Evolutionary conservation across 2,113 vertebrate species (phyloP), one percentile per base, ranked within the genome.

Genomic region (Peromyscus maniculatus): DNA sequence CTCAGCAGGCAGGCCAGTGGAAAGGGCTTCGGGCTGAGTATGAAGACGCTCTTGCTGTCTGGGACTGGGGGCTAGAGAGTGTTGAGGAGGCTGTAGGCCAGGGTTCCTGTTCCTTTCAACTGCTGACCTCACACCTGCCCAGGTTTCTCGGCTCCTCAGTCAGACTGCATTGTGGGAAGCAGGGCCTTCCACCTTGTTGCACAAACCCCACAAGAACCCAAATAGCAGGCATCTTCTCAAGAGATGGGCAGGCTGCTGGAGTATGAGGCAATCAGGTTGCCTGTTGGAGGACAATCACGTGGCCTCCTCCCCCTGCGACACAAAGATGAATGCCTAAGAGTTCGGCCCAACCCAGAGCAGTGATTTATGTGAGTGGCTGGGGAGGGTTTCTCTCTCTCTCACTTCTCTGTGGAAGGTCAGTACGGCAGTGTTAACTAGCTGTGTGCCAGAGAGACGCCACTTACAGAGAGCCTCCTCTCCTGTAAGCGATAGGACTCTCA

Each of bases 121-220:
- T 7, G 1, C n/a, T 55, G 55, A 11, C 33, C 26, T 75, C 0
- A 33, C 3, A 64, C 28, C 62, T 2, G 67, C 7, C 1, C 11
- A 1, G 9, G 33, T 11, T 22, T 46, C 66, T 52, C 28, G 22
- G 11, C 87, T 24, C 26, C 46, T 0, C 24, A 89, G 80, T 17
- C 43, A 10, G 87, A 26, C 3, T 22, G n/a, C 8, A 0, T 11
- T 12, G 0, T 13, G 71, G 0, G 0, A 91, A 69, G 36, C 0
- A 36, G 16, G n/a, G 19, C 62, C 71, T 64, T 49, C 78, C 9
- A 0, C 7, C 0, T 5, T 11, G 31, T 36, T 17, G 43, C 77
- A 49, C 28, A 12, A 17, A 72, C 36, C 15, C 1, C 62, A 66
- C 22, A 13, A 31, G 36, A 13, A 43, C 16, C 77, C 52, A 13